Evolutionary conservation across 2,797 vertebrate genomes (phyloP), one percentile per base, ranked within the genome.

Genomic region (Thunnus albacares): DNA sequence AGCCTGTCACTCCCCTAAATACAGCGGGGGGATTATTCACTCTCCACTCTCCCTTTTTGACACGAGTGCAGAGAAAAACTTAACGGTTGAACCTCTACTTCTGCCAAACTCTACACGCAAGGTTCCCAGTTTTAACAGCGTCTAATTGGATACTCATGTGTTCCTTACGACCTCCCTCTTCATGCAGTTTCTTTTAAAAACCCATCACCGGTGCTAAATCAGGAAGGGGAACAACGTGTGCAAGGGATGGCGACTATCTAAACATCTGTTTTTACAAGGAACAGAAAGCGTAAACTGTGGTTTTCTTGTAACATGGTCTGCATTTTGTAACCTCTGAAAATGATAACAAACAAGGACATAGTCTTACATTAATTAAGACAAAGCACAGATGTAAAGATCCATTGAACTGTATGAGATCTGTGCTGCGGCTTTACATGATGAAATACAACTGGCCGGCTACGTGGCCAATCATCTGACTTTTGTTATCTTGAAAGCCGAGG

Each of bases 111-210:
- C 85, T 38, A 81, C 84, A 77, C 17, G 22, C 66, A 38, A 59
- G 60, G 24, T 78, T 90, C 81, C 84, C 85, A 82, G 79, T 77
- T 89, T 86, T 83, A 90, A 91, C 89, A 67, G 85, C 53, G 15
- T 83, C 88, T 94, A 93, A 93, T 94, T 93, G 91, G 88, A 93
- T 76, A 80, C 94, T 67, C 87, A 93, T 94, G 92, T 86, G 86
- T 76, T 83, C 77, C 83, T 84, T 77, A 80, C 43, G 79, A 89
- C 75, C 80, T 75, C 82, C 67, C 71, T 55, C 79, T 60, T 68
- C 77, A 69, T 64, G 74, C 77, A 24, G 68, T 59, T 72, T 38
- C 61, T 71, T 84, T 81, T 33, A 79, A 74, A 78, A 81, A 85
- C 81, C 71, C 79, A 62, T 69, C 57, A 43, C 49, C 55, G 33